Base-by-base conservation (phyloP, 2,797 vertebrate species). In the Notolabrus celidotus region DNA sequence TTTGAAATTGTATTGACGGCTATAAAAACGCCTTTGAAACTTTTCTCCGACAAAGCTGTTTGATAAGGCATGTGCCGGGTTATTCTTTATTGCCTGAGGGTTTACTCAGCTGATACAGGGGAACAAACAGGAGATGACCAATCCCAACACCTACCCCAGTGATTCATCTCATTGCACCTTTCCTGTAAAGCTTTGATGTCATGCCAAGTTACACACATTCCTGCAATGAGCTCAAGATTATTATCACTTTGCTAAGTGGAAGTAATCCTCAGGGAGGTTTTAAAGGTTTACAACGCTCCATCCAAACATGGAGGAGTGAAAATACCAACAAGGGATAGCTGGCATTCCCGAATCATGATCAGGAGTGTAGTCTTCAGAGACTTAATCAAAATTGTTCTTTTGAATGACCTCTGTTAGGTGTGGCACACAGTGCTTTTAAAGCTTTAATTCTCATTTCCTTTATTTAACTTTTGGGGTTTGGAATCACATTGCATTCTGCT, bases 121-220 rank as follows among this genome's bases (percentile, higher is more conserved):
- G 54, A 57, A 74, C 39, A 74, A 66, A 80, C 80, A 70, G 75
- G 78, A 87, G 78, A 82, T 57, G 67, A 88, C 62, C 68, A 63
- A 41, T 36, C 50, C 54, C 29, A 74, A 80, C 84, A 82, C 54
- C 59, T 65, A 70, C 51, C 69, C 16, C 62, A 62, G 54, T 75
- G 71, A 84, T 82, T 83, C 66, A 75, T 84, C 72, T 79, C 81
- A 77, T 66, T 80, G 75, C 74, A 72, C 58, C 74, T 83, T 70
- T 77, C 52, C 67, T 67, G n/a, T 56, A 71, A 61, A 72, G 71
- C 76, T 80, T 87, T 89, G 39, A 86, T 86, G 60, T 49, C 50
- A 56, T 70, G 79, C 84, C 87, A 90, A 86, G 74, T 68, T 58
- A 63, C 72, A 83, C 83, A 80, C 86, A 90, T 88, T 89, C 83